Percentiles rank a stretch among this genome's conserved stretches.
Conservation (phyloP, 2,888 invertebrate species). For the Xylophagus ater region DNA sequence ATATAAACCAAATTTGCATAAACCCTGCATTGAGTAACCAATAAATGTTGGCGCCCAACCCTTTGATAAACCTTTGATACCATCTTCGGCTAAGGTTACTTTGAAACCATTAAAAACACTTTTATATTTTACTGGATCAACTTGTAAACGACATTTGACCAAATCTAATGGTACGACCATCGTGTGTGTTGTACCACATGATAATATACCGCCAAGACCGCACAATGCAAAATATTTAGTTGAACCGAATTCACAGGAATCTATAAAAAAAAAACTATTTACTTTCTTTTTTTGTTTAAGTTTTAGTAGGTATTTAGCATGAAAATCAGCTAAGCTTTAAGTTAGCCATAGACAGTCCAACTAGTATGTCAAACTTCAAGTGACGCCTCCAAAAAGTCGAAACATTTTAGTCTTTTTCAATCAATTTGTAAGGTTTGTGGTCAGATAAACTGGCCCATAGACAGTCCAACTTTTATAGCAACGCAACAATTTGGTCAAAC, state of each 20-base stretch:
- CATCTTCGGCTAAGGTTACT: conserved; percentile 78
- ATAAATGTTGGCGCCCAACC: conserved; percentile 98
- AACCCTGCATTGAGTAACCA: conserved; percentile 89
- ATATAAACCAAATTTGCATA: conserved; percentile 97
- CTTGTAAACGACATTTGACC: conserved; percentile 90
- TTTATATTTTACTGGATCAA: conserved; percentile 88
- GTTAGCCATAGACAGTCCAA: background rate
- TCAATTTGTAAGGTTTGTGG: too few relatives aligned
- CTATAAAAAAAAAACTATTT: conserved; percentile 23
- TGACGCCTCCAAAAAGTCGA: too few relatives aligned
- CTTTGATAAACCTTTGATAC: conserved; percentile 68
- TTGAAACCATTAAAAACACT: conserved; percentile 51
- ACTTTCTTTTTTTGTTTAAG: too few relatives aligned
- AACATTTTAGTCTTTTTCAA: too few relatives aligned
- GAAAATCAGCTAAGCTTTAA: background rate
- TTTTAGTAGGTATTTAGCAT: background rate
- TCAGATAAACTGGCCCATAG: too few relatives aligned
- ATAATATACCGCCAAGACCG: conserved; percentile 73
- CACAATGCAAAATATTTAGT: conserved; percentile 82
- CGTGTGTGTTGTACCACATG: conserved; percentile 45
- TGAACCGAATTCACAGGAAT: conserved; percentile 86
- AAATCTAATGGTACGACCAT: conserved; percentile 85
- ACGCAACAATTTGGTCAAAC: too few relatives aligned
- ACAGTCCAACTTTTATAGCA: too few relatives aligned
- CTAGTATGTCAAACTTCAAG: too few relatives aligned